phyloP scores from a whole-genome alignment of 2,888 invertebrate genomes.

The Cyaniris semiargus region DNA sequence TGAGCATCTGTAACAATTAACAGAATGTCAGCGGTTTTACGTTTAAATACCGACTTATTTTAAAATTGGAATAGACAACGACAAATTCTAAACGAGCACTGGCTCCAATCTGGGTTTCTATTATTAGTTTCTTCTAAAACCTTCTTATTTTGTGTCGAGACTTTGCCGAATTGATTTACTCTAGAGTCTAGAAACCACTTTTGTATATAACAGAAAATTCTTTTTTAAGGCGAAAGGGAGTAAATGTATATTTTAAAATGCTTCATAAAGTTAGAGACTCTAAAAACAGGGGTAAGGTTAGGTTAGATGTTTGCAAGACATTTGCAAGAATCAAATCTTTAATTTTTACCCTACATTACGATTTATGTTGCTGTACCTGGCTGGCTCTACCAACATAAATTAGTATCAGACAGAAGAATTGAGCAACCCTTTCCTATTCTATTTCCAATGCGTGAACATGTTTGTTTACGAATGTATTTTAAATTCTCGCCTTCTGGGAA shows the following conservation, averaged over 20 bases:
- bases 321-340: too few relatives aligned
- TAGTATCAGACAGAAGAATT: slow-evolving; percentile 5
- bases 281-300: too few relatives aligned
- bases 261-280: too few relatives aligned
- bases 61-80: background rate
- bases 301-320: too few relatives aligned
- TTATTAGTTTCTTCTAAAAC: too few relatives aligned
- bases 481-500: slow-evolving; percentile 47
- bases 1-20: slow-evolving; percentile 6
- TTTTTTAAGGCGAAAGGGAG: too few relatives aligned
- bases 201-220: too few relatives aligned
- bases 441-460: slow-evolving; percentile 50
- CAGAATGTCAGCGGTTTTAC: background rate
- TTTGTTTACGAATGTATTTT: slow-evolving; percentile 69
- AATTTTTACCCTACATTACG: too few relatives aligned
- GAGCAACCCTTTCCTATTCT: slow-evolving; percentile 47
- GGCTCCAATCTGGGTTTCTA: background rate
- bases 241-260: too few relatives aligned
- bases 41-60: background rate
- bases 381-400: background rate
- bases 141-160: too few relatives aligned
- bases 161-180: too few relatives aligned
- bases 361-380: background rate
- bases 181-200: too few relatives aligned
- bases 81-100: background rate